These are phyloP conservation scores for Selenia dentaria DNA, from an alignment of 2,888 invertebrate genomes.

Conservation along the genomic window DNA sequence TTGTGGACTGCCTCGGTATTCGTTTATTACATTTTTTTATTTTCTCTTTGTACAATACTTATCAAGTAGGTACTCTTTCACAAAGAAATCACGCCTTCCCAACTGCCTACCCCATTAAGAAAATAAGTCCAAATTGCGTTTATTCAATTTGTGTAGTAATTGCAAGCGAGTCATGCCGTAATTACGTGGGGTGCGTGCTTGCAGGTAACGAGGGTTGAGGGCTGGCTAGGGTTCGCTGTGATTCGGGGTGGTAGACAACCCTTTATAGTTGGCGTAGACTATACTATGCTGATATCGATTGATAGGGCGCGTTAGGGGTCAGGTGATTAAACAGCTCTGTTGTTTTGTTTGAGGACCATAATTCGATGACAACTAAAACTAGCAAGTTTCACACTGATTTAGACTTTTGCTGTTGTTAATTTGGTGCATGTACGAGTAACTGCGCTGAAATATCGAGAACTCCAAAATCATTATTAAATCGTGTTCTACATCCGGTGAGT, in stretches of 20 bases:
- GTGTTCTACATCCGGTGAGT: too few species aligned
- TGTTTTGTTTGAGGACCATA: conserved; percentile 28
- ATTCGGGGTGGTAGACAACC: conserved; percentile 31
- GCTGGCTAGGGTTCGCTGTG: conserved; percentile 15
- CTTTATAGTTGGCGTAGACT: conserved; percentile 24
- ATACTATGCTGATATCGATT: conserved; percentile 16
- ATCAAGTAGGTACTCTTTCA: too few species aligned
- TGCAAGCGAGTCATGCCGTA: conserved; percentile 35
- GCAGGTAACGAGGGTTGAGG: conserved; percentile 32
- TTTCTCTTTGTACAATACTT: too few species aligned
- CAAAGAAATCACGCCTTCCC: neutral
- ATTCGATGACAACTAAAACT: too few species aligned
- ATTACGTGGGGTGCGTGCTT: conserved; percentile 36
- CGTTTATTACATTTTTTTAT: too few species aligned
- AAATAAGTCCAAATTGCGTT: conserved; percentile 26
- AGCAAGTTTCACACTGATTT: too few species aligned
- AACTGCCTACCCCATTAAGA: neutral
- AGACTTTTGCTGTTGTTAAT: too few species aligned
- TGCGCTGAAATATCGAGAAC: too few species aligned
- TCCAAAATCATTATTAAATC: too few species aligned
- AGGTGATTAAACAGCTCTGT: conserved; percentile 18
- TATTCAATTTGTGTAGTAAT: conserved; percentile 36
- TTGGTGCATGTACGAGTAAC: too few species aligned
- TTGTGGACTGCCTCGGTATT: too few species aligned
- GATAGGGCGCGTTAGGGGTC: conserved; percentile 24